Evolutionary conservation across 2,797 vertebrate species (phyloP), one percentile per base, ranked within the genome.

Genomic region (Platyrinchus mystaceus): DNA sequence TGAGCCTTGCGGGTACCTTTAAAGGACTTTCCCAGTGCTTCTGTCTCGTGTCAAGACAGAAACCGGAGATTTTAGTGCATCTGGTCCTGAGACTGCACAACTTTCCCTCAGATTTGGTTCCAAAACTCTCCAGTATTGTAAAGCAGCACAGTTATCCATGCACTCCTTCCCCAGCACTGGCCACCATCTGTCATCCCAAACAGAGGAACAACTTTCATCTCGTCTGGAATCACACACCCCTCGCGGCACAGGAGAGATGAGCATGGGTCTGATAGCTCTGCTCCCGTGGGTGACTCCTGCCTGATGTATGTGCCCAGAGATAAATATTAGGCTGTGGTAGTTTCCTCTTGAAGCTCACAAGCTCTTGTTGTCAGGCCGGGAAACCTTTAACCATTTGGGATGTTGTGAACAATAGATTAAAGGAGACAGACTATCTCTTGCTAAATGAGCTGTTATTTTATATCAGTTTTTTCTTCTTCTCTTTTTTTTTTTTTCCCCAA

Each of bases 371-470:
- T 82, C 8, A 1, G 53, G 81, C 2, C 0, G 21, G 92, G 87
- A 95, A 96, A 59, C 41, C 50, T 92, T 81, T 83, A 69, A 32
- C 89, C 60, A 47, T 85, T 50, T 67, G 88, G 84, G 92, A 83
- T 63, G 55, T 70, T 0, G 2, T 0, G 53, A 80, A 92, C 93
- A 97, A 90, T 71, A 68, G 91, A 97, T 97, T 94, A 96, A 95
- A 96, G 69, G 59, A 86, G 74, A 43, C 30, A 2, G 53, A 64
- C 59, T 95, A 95, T 95, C 93, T 93, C 90, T 88, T 91, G 62
- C 30, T 96, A 93, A 94, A 95, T 68, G 94, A 94, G 84, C 85
- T 97, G 92, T 91, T 94, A 58, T 91, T 93, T 85, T 75, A 94
- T 95, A 92, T 89, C 70, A 89, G 62, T 23, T 80, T 39, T 74